Conservation (phyloP, 53 echinoderm and acorn worm genomes). For the Patiria pectinifera region DNA sequence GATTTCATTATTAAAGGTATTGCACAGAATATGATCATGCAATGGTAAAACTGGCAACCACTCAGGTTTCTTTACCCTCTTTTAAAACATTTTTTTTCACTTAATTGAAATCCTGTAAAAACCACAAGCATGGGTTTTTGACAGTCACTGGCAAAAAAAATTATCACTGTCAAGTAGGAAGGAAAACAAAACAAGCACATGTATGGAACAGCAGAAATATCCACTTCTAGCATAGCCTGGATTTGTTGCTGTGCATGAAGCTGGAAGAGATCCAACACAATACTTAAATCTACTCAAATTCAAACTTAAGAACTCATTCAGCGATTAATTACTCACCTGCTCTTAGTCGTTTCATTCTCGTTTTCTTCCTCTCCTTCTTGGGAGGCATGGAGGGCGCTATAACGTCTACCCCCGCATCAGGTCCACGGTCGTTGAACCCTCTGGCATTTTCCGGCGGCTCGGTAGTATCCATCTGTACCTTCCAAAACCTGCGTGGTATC, state of each 20-base stretch:
- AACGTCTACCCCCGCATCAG: background rate
- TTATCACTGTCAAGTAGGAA: too few relatives aligned
- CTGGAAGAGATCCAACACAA: background rate
- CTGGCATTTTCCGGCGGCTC: background rate
- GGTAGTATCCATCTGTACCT: constrained; percentile 23
- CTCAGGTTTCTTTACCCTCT: too few relatives aligned
- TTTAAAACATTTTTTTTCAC: too few relatives aligned
- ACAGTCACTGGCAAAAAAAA: too few relatives aligned
- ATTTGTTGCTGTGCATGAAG: background rate
- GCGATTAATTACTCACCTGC: background rate
- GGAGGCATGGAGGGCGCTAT: background rate
- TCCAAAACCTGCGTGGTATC: constrained; percentile 47
- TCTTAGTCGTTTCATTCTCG: background rate
- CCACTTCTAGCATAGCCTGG: too few relatives aligned
- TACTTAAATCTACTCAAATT: background rate
- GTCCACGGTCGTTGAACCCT: background rate
- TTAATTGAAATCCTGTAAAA: too few relatives aligned
- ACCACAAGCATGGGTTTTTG: too few relatives aligned
- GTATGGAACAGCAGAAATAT: too few relatives aligned
- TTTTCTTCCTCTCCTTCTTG: background rate
- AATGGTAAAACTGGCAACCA: too few relatives aligned
- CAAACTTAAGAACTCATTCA: background rate
- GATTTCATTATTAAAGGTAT: too few relatives aligned
- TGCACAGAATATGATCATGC: too few relatives aligned
- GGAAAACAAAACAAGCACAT: too few relatives aligned